Evolutionary conservation across 2,113 vertebrate species (phyloP), one percentile per base, ranked within the genome.

Genomic region (Sinocyclocheilus maitianheensis): DNA sequence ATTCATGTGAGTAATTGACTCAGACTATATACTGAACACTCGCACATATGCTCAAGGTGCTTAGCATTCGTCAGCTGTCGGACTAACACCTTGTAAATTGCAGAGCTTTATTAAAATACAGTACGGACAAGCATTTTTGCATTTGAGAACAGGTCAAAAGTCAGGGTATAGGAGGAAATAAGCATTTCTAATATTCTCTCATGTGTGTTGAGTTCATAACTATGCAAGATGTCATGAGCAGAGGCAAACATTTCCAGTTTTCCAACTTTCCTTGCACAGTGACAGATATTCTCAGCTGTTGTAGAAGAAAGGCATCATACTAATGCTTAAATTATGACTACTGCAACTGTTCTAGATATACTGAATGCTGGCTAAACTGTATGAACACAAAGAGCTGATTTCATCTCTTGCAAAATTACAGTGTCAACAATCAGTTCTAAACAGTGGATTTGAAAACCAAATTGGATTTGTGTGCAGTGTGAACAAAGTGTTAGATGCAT

Each of bases 221-320:
- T 43, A 10, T 74, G 71, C 6, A 14, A 37, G 14, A 65, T 26
- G 11, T 69, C 14, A 69, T 34, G 10, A 22, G 63, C 63, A 14
- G 10, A 74, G 7, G 18, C 53, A 22, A 74, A n/a, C 0, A 74
- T 40, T 11, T 20, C 16, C 3, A 40, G 7, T 8, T 6, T 48
- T 48, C 46, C 46, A 9, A 30, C 63, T 67, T 30, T 67, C 26
- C 37, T 30, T 12, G 16, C 5, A 18, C 60, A 26, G 51, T 60
- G 53, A 60, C 72, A 71, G 60, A 71, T 69, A 40, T 84, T 74
- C 81, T 85, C 53, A 77, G 24, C 60, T 62, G 82, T 86, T 30
- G 4, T 67, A 72, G 82, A 83, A 40, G 26, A 65, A 81, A 69
- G 13, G 46, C 40, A 51, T 48, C 74, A 53, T 51, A 2, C 24